These are phyloP conservation scores for Himalopsyche tibetana DNA, from an alignment of 2,888 invertebrate species.

Conservation along the genomic window DNA sequence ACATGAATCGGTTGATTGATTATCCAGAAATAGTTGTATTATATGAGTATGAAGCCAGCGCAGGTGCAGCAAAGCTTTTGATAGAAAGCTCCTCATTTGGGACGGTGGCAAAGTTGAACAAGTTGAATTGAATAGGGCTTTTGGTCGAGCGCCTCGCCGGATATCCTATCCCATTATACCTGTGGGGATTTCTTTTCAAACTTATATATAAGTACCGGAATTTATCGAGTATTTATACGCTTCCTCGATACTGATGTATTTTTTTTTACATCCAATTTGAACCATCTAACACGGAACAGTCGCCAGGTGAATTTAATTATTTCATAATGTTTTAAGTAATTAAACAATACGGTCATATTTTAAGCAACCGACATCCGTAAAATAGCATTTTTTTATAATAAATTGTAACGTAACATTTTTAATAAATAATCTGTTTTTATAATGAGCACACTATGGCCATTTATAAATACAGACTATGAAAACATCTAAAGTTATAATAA, in stretches of 20 bases:
- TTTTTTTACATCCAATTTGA: not conserved
- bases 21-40: not conserved
- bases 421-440: no score
- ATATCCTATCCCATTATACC: conserved; percentile 17
- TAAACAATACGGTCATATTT: no score
- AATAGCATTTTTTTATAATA: no score
- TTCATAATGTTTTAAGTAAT: no score
- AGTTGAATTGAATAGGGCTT: conserved; percentile 11
- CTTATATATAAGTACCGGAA: conserved; percentile 1
- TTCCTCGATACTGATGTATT: not conserved
- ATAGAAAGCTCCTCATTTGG: conserved; percentile 5
- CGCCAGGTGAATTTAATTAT: not conserved
- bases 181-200: not conserved
- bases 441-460: no score
- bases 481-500: no score
- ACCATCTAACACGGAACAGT: not conserved
- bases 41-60: not conserved
- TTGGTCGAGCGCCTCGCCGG: not conserved
- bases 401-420: no score
- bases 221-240: not conserved
- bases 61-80: conserved; percentile 12
- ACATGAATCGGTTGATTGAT: not conserved
- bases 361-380: no score
- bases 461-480: no score
- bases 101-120: not conserved